Evolutionary conservation across 2,888 invertebrate species (phyloP), one percentile per base, ranked within the genome.

Genomic region (Halictus quadricinctus): DNA sequence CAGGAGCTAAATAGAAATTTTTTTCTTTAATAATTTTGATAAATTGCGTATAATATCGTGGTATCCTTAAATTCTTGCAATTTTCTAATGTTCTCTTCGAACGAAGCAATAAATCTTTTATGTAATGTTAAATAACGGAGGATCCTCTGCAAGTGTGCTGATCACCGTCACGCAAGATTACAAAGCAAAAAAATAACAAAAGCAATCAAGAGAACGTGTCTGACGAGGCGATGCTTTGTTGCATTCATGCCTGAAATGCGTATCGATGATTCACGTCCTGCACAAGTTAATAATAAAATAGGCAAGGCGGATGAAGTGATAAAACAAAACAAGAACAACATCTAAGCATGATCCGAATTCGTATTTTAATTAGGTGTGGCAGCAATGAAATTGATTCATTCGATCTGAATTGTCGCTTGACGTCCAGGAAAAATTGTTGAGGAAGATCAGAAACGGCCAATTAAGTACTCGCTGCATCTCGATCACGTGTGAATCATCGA

Each of bases 221-320:
- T 72, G 21, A 70, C 75, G 64, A 74, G 74, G 72, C 73, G 25
- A 77, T 82, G 80, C 10, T 66, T 69, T 36, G n/a, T 72, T 54
- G 50, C 36, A n/a, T 78, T 70, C 72, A n/a, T n/a, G 41, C 36
- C 15, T 76, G 78, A 87, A 84, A 85, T 81, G 85, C 73, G 78
- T 48, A 50, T 60, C 69, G 72, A 74, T 87, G 87, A 88, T 81
- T 88, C 89, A 88, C 74, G 58, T 73, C 70, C 73, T 70, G 21
- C 3, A 72, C 48, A 46, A 79, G 86, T 85, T 85, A 87, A 87
- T 83, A 88, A 89, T 89, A 88, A 86, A 82, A 79, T 50, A 76
- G 80, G 21, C 66, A 70, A 43, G 43, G 41, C 60, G 21, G 66
- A 76, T 69, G 69, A 84, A 29, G 15, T 48, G 50, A 74, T 15